Evolutionary conservation across 2,797 vertebrate genomes (phyloP).

Genomic region (Enteromius anoplus): DNA sequence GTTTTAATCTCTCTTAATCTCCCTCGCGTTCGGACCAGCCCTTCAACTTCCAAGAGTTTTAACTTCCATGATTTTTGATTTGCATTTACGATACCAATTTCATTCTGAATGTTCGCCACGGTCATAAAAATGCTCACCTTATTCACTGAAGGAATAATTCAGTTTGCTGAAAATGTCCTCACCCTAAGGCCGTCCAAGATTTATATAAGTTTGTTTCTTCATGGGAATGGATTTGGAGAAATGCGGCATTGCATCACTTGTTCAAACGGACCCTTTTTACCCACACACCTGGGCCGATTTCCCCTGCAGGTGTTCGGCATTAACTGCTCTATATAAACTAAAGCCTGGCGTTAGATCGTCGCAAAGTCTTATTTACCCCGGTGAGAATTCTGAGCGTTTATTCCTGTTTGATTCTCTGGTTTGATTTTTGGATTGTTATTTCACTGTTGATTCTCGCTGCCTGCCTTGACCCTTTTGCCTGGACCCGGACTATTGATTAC

Average conservation of each 20-base stretch:
- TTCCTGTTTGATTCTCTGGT: too few relatives aligned
- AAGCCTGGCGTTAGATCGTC: too few relatives aligned
- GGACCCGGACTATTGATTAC: too few relatives aligned
- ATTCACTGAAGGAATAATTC: slow-evolving; percentile 11
- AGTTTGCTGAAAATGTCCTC: background rate
- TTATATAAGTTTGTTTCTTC: background rate
- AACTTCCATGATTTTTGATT: slow-evolving; percentile 70
- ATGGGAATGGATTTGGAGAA: background rate
- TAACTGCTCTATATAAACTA: too few relatives aligned
- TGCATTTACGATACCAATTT: slow-evolving; percentile 61
- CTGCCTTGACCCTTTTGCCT: too few relatives aligned
- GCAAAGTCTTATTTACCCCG: too few relatives aligned
- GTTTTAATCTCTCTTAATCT: slow-evolving; percentile 81
- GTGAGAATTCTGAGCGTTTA: too few relatives aligned
- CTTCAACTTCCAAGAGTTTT: slow-evolving; percentile 71
- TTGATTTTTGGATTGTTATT: too few relatives aligned
- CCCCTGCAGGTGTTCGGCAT: too few relatives aligned
- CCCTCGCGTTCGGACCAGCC: slow-evolving; percentile 72
- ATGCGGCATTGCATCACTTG: background rate
- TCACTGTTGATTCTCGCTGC: too few relatives aligned
- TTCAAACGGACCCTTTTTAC: background rate
- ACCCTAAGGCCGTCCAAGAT: background rate
- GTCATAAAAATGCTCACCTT: slow-evolving; percentile 36
- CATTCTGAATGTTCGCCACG: slow-evolving; percentile 37
- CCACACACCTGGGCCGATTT: too few relatives aligned